Evolutionary conservation across 2,888 invertebrate genomes (phyloP).

Genomic region (Caenorhabditis wallacei): DNA sequence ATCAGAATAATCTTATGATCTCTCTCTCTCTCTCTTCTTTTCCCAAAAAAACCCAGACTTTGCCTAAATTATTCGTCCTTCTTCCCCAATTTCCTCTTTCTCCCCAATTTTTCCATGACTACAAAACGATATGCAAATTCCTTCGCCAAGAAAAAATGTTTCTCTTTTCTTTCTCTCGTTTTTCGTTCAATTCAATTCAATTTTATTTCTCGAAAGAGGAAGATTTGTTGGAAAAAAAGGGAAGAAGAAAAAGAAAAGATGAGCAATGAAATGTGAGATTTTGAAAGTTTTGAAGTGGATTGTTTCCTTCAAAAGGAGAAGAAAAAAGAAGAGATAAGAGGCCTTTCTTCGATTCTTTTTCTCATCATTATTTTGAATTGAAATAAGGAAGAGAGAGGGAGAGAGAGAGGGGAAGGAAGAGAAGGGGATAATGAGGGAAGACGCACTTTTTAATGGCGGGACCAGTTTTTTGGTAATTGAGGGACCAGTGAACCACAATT

Average conservation of each 20-base stretch:
- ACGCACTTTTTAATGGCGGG: background rate
- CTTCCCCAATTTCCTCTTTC: no score
- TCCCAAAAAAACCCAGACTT: no score
- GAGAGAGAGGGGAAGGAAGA: background rate
- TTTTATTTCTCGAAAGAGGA: background rate
- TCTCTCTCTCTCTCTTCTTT: conserved; percentile 7
- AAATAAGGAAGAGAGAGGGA: background rate
- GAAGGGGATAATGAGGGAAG: conserved; percentile 8
- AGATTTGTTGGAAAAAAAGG: conserved; percentile 5
- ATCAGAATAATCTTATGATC: conserved; percentile 2
- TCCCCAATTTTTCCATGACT: background rate
- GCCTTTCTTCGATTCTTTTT: background rate
- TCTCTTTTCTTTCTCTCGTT: background rate
- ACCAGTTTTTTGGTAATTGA: no score
- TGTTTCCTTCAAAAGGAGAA: background rate
- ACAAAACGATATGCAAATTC: no score
- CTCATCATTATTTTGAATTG: conserved; percentile 1
- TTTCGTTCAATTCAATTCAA: conserved; percentile 1
- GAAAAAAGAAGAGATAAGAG: background rate
- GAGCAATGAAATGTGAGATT: conserved; percentile 50
- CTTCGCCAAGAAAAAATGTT: no score
- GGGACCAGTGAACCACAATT: no score
- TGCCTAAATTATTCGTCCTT: no score
- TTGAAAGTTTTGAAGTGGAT: conserved; percentile 27
- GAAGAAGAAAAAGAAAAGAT: background rate